These are phyloP conservation scores for Noctua janthina DNA, from an alignment of 2,888 invertebrate species.

Conservation along the genomic window DNA sequence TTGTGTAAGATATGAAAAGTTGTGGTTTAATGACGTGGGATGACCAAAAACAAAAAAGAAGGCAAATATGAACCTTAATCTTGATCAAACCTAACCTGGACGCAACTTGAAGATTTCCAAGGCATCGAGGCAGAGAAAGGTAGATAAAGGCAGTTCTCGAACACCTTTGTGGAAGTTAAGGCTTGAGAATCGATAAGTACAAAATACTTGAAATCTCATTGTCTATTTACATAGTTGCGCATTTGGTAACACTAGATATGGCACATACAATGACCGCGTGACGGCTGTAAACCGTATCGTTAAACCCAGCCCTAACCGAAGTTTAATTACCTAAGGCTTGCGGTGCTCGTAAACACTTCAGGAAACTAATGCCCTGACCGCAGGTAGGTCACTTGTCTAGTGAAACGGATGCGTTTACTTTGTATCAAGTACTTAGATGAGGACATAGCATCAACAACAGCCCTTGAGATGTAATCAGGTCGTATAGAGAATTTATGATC, in stretches of 20 bases:
- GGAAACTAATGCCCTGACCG: constrained; percentile 87
- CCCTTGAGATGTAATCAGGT: background rate
- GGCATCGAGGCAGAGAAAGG: background rate
- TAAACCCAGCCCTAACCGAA: constrained; percentile 82
- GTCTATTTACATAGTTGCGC: constrained; percentile 77
- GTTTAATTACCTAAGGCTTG: constrained; percentile 86
- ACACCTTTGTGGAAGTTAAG: background rate
- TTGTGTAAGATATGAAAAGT: constrained; percentile 14
- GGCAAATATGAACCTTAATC: background rate
- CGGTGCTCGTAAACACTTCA: constrained; percentile 79
- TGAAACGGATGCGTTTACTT: constrained; percentile 67
- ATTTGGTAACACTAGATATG: constrained; percentile 73
- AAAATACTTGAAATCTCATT: constrained; percentile 56
- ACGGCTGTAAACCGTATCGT: constrained; percentile 79
- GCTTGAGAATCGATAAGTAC: background rate
- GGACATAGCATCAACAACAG: background rate
- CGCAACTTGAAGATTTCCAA: background rate
- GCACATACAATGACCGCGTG: constrained; percentile 80
- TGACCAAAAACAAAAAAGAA: constrained; percentile 5
- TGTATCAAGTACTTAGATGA: constrained; percentile 61
- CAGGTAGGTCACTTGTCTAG: constrained; percentile 82
- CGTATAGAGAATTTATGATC: too few relatives aligned
- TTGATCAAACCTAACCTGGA: background rate
- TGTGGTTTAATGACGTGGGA: constrained; percentile 1
- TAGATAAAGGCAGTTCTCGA: background rate